These are phyloP conservation scores for Procavia capensis DNA, from an alignment of 2,113 vertebrate species.

Conservation along the genomic window DNA sequence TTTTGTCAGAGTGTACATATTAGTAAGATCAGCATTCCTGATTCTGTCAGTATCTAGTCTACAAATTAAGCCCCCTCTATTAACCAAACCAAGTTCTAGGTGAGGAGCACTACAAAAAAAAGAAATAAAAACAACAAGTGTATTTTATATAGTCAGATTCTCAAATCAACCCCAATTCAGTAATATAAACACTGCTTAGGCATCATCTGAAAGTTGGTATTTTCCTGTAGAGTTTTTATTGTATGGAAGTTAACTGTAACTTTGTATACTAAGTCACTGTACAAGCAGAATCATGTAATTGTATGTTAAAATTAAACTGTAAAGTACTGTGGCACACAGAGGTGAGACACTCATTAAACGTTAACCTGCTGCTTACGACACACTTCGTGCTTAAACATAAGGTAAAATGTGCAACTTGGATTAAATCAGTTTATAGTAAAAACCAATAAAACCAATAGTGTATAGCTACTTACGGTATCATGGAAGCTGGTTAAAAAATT, in stretches of 20 bases:
- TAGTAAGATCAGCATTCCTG: neutral
- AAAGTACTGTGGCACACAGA: neutral
- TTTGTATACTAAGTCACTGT: neutral
- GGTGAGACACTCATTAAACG: slow-evolving; percentile 37
- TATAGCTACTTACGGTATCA: slow-evolving; percentile 65
- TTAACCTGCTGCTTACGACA: slow-evolving; percentile 47
- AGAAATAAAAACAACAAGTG: neutral
- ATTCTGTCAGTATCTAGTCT: neutral
- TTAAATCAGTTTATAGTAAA: slow-evolving; percentile 58
- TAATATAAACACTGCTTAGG: neutral
- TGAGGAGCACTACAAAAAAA: neutral
- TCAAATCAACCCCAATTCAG: neutral
- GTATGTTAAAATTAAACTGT: slow-evolving; percentile 29
- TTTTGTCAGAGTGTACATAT: slow-evolving; percentile 15
- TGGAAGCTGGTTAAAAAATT: slow-evolving; percentile 80
- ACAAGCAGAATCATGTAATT: slow-evolving; percentile 42
- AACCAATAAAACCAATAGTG: slow-evolving; percentile 58
- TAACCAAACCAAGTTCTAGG: slow-evolving; percentile 23
- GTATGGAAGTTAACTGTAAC: neutral
- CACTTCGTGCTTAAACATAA: slow-evolving; percentile 66
- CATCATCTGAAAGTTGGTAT: slow-evolving; percentile 58
- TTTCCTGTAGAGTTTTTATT: neutral
- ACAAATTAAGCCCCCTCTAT: neutral
- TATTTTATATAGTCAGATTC: slow-evolving; percentile 42
- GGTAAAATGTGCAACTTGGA: slow-evolving; percentile 60